Conservation (phyloP, 2,888 invertebrate genomes). For the Epistrophe grossulariae region DNA sequence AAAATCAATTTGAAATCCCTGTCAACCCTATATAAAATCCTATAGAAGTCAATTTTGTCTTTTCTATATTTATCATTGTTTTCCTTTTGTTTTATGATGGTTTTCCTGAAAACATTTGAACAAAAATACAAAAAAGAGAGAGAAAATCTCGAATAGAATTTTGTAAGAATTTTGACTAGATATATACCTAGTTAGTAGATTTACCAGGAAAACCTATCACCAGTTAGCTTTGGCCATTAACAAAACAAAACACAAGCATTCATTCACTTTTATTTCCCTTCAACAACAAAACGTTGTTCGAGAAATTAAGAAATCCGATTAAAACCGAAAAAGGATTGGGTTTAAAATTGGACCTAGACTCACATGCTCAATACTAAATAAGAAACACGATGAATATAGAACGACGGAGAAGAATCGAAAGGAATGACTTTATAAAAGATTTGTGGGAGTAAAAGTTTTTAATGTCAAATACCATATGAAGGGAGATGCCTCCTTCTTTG, state of each 20-base stretch:
- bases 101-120: neutral
- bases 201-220: constrained; percentile 4
- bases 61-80: constrained; percentile 34
- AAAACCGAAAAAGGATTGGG: constrained; percentile 70
- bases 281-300: constrained; percentile 67
- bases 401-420: neutral
- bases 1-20: constrained; percentile 70
- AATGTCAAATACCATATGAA: constrained; percentile 48
- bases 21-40: constrained; percentile 71
- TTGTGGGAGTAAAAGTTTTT: constrained; percentile 58
- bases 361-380: neutral
- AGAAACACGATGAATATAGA: neutral
- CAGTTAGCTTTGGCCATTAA: constrained; percentile 25
- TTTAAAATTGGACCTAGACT: constrained; percentile 14
- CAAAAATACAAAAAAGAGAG: neutral
- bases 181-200: too few species aligned
- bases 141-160: constrained; percentile 33
- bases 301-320: constrained; percentile 76
- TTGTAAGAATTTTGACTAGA: constrained; percentile 36
- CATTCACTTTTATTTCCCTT: constrained; percentile 63
- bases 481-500: neutral
- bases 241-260: constrained; percentile 32
- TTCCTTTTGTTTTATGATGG: constrained; percentile 16
- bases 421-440: constrained; percentile 56
- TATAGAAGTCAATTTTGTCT: constrained; percentile 63